Conservation (phyloP, 2,113 vertebrate species). For the Boulengeromyrus knoepffleri region DNA sequence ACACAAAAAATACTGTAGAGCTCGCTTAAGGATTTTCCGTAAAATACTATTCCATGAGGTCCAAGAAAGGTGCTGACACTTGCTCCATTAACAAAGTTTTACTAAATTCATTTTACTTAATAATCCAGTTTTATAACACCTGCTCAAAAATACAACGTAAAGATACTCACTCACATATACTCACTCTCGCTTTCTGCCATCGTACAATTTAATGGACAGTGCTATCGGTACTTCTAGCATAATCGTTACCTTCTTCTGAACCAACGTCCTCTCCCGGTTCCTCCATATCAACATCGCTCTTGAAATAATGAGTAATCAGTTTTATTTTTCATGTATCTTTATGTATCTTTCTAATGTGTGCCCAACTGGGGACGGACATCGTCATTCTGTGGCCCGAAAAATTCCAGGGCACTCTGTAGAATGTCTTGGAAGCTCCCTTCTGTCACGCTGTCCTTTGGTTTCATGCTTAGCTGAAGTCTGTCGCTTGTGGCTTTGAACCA, state of each 20-base stretch:
- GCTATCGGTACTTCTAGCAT: neutral
- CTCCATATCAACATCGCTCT: neutral
- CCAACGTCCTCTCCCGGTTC: neutral
- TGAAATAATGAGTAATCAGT: neutral
- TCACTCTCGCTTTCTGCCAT: neutral
- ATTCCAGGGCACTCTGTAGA: neutral
- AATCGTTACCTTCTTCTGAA: neutral
- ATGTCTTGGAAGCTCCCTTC: neutral
- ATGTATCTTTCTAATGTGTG: neutral
- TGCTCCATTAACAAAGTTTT: neutral
- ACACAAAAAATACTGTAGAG: neutral
- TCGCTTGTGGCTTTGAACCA: neutral
- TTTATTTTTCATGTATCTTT: neutral
- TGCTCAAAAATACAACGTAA: neutral
- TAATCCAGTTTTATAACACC: neutral
- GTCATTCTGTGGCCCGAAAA: neutral
- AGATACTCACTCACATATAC: neutral
- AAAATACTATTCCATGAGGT: neutral
- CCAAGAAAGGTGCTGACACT: neutral
- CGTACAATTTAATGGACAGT: neutral
- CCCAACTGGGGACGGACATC: neutral
- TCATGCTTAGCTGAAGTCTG: neutral
- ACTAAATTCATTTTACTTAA: neutral
- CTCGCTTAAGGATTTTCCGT: neutral
- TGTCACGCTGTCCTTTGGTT: neutral